These are phyloP conservation scores for Scaptodrosophila lebanonensis DNA, from an alignment of 1,140 invertebrate genomes.

Conservation along the genomic window DNA sequence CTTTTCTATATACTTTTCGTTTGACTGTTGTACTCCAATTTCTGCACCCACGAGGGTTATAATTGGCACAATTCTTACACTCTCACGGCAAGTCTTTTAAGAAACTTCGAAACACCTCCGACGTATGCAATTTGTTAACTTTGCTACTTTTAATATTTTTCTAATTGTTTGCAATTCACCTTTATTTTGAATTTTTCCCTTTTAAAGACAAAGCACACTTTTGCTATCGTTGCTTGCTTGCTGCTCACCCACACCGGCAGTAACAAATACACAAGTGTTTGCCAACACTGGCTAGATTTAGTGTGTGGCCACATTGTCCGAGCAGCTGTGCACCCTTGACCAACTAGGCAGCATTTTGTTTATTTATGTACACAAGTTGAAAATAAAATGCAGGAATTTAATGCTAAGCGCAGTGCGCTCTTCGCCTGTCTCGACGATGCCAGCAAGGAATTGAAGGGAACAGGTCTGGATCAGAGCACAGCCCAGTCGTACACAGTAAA, in stretches of 20 bases:
- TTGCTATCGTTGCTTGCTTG: slow-evolving; percentile 12
- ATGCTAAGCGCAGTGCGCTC: slow-evolving; percentile 78
- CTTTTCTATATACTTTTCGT: no score
- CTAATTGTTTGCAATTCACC: no score
- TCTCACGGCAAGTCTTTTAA: no score
- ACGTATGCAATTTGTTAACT: no score
- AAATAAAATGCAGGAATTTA: slow-evolving; percentile 76
- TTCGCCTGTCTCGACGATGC: slow-evolving; percentile 79
- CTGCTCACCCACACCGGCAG: slow-evolving; percentile 33
- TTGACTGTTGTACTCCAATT: no score
- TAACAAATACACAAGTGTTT: not conserved
- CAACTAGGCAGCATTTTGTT: slow-evolving; percentile 25
- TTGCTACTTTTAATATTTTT: no score
- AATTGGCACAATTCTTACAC: no score
- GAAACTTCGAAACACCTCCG: no score
- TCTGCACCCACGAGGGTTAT: no score
- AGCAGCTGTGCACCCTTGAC: slow-evolving; percentile 29
- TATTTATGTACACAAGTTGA: not conserved
- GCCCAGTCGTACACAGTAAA: slow-evolving; percentile 46
- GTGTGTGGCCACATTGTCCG: no score
- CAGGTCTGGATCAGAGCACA: slow-evolving; percentile 77
- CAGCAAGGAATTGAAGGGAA: slow-evolving; percentile 78
- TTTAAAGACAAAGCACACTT: slow-evolving; percentile 23
- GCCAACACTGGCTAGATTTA: not conserved
- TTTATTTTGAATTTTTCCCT: slow-evolving; percentile 11